Evolutionary conservation across 2,113 vertebrate genomes (phyloP), one percentile per base, ranked within the genome.

Genomic region (Hippoglossus stenolepis): DNA sequence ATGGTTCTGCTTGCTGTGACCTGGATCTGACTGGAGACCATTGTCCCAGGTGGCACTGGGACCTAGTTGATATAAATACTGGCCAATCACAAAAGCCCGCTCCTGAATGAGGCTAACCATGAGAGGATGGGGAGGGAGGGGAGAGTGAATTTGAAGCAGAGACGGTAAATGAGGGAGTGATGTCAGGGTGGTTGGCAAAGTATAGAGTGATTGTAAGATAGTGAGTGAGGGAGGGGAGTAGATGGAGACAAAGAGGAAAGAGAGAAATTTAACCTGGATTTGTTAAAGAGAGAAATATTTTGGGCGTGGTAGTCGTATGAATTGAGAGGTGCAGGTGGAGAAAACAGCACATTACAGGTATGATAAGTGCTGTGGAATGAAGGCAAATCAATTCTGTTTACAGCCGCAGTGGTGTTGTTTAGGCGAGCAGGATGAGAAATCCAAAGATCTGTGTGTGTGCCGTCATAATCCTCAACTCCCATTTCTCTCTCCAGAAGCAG

Each of bases 1-100:
- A 74, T 45, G 74, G 90, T 90, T 89, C 90, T 84, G 85, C 76
- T 75, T 47, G 71, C 74, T 89, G 73, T 92, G 92, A 92, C 94
- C 94, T 95, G 93, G 93, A 93, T 93, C 90, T 92, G 90, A 91
- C 87, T 86, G 82, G 85, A 91, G 89, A 91, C 89, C 89, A 90
- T 89, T 92, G 91, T 94, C 94, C 94, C 94, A 92, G 93, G 94
- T 94, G 94, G 92, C 92, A 75, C 65, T 77, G 82, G 93, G 91
- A 94, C 94, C 94, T 94, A 95, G 91, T 92, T 94, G 90, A 93
- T 94, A 95, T 93, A 95, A 95, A 95, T 95, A 95, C 89, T 89
- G 77, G 79, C 94, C 94, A 95, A 95, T 95, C 92, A 94, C 90
- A 92, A 89, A 92, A 82, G 79, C 69, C 73, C 79, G 75, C 70